phyloP scores from a whole-genome alignment of 2,888 invertebrate species.

The Himalopsyche tibetana region DNA sequence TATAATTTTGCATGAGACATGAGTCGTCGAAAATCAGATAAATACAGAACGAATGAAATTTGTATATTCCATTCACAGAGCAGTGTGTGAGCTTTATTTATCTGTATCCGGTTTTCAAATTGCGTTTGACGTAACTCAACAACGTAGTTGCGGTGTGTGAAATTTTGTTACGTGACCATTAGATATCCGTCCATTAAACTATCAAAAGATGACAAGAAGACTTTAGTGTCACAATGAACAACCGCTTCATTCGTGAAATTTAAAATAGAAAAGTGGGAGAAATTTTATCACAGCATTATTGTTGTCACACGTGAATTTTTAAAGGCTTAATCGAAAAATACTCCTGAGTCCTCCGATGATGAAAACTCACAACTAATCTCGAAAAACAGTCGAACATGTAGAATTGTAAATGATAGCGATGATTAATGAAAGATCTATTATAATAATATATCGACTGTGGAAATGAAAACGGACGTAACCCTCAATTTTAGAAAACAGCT shows the following conservation, averaged over 20 bases:
- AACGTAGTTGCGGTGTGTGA: constrained; percentile 40
- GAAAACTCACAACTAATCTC: too few relatives aligned
- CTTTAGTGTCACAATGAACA: neutral
- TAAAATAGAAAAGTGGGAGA: neutral
- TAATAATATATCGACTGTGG: too few relatives aligned
- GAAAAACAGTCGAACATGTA: too few relatives aligned
- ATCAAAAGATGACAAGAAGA: constrained; percentile 10
- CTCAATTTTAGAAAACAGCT: too few relatives aligned
- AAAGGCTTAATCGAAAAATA: too few relatives aligned
- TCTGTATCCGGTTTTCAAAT: constrained; percentile 41
- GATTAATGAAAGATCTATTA: too few relatives aligned
- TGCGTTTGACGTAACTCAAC: constrained; percentile 36
- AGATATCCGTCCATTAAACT: constrained; percentile 41
- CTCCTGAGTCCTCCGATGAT: too few relatives aligned
- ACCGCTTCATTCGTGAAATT: constrained; percentile 17
- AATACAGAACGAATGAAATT: neutral
- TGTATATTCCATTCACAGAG: constrained; percentile 1
- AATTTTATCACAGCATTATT: neutral
- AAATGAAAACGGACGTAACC: too few relatives aligned
- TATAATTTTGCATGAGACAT: neutral
- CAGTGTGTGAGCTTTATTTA: constrained; percentile 34
- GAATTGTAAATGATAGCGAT: too few relatives aligned
- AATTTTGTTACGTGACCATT: constrained; percentile 35
- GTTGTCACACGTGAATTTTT: neutral
- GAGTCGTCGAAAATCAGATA: neutral